A percentile compares a stretch with the other conserved stretches of the same genome.
phyloP scores from a whole-genome alignment of 2,797 vertebrate species.

The Pangasius djambal region DNA sequence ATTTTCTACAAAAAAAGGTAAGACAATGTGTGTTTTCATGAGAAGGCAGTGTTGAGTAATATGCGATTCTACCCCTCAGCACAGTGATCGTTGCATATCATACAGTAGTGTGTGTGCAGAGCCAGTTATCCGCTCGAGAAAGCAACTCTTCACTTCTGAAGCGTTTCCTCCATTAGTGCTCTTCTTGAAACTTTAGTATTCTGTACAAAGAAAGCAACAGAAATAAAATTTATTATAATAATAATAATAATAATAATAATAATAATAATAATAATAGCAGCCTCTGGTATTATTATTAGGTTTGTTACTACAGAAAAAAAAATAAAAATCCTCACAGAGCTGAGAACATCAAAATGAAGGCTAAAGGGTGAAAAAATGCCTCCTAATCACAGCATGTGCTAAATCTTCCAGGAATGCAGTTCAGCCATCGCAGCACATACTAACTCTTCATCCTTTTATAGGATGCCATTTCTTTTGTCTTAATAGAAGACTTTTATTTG shows the following conservation, averaged over 20 bases:
- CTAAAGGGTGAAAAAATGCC: not conserved
- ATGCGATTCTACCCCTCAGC: conserved; percentile 73
- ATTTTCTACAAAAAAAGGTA: conserved; percentile 66
- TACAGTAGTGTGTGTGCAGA: conserved; percentile 67
- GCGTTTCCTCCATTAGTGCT: conserved; percentile 33
- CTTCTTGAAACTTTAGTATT: conserved; percentile 7
- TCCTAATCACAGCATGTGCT: not conserved
- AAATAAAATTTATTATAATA: not conserved
- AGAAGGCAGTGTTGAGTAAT: conserved; percentile 74
- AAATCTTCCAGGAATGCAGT: not conserved
- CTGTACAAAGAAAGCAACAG: not conserved
- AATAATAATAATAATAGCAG: not conserved
- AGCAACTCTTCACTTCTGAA: conserved; percentile 45
- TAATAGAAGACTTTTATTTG: not conserved
- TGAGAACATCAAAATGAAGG: not conserved
- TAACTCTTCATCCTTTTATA: not conserved
- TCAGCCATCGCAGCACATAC: not conserved
- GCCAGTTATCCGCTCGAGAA: conserved; percentile 16
- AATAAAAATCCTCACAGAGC: not conserved
- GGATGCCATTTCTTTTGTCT: not conserved
- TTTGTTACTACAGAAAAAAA: not conserved
- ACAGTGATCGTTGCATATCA: conserved; percentile 74
- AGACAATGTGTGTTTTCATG: conserved; percentile 62
- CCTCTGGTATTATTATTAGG: too few species aligned
- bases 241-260: not conserved